These are phyloP conservation scores for Scomber scombrus DNA, from an alignment of 2,113 vertebrate genomes.

Conservation along the genomic window DNA sequence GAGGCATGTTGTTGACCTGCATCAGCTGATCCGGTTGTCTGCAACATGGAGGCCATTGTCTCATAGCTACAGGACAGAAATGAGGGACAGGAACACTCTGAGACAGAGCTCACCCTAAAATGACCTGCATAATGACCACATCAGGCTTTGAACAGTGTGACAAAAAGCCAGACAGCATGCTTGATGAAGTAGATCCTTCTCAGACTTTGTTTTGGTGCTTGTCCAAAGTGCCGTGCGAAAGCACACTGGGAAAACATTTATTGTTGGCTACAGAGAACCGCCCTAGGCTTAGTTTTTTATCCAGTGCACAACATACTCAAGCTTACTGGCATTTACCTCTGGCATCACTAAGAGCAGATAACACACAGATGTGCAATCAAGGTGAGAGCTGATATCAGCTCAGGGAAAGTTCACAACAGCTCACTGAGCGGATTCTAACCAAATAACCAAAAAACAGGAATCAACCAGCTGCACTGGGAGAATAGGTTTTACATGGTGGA, in stretches of 20 bases:
- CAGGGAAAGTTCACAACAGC: neutral
- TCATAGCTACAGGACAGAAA: conserved; percentile 71
- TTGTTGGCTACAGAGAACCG: conserved; percentile 8
- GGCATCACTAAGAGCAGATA: neutral
- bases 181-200: conserved; percentile 32
- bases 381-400: conserved; percentile 7
- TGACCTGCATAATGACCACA: conserved; percentile 26
- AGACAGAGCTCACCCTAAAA: conserved; percentile 54
- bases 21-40: conserved; percentile 52
- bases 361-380: conserved; percentile 11
- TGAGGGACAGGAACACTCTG: conserved; percentile 61
- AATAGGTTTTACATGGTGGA: neutral
- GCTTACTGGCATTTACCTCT: neutral
- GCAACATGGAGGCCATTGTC: conserved; percentile 67
- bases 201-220: conserved; percentile 72
- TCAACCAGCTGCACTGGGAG: neutral
- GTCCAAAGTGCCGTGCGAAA: conserved; percentile 42
- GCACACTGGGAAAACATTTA: conserved; percentile 35
- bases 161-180: conserved; percentile 56
- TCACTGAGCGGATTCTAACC: neutral
- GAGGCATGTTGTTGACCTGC: conserved; percentile 20
- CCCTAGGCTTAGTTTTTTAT: neutral
- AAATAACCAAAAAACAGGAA: neutral
- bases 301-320: neutral
- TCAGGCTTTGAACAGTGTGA: conserved; percentile 20